Percentiles rank a stretch among this genome's conserved stretches.
Evolutionary conservation across 2,113 vertebrate genomes (phyloP).

Genomic region (Lethenteron camtschaticum): DNA sequence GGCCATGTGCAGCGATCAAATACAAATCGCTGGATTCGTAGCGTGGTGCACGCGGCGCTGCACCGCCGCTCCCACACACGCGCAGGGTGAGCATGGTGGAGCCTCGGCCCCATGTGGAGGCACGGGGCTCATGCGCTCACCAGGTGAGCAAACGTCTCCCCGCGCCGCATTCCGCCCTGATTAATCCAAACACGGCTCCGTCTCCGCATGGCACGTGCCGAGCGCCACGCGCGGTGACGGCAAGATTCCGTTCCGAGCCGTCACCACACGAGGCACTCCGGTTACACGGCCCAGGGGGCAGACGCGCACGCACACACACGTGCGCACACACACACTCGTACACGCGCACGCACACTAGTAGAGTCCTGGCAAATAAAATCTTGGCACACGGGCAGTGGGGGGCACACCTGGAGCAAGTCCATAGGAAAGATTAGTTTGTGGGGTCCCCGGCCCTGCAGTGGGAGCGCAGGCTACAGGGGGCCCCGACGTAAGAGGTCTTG

Average conservation of each 20-base stretch:
- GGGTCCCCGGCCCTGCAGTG: no score
- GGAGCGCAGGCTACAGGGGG: no score
- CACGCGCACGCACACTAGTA: not conserved
- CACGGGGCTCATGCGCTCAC: not conserved
- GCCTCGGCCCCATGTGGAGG: not conserved
- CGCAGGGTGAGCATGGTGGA: not conserved
- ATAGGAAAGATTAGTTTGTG: no score
- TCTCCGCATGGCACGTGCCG: not conserved
- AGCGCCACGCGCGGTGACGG: not conserved
- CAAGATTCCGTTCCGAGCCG: not conserved
- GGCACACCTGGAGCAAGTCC: no score
- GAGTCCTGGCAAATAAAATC: no score
- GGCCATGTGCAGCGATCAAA: no score
- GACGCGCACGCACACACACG: not conserved
- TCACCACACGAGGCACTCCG: no score
- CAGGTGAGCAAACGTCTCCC: not conserved
- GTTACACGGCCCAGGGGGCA: not conserved
- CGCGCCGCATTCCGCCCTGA: not conserved
- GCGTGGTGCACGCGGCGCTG: no score
- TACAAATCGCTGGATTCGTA: no score
- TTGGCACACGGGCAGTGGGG: no score
- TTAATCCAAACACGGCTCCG: not conserved
- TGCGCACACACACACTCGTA: not conserved
- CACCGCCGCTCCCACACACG: no score
- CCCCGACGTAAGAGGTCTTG: no score